Evolutionary conservation across 2,797 vertebrate genomes (phyloP).

Genomic region (Enteromius mattozi): DNA sequence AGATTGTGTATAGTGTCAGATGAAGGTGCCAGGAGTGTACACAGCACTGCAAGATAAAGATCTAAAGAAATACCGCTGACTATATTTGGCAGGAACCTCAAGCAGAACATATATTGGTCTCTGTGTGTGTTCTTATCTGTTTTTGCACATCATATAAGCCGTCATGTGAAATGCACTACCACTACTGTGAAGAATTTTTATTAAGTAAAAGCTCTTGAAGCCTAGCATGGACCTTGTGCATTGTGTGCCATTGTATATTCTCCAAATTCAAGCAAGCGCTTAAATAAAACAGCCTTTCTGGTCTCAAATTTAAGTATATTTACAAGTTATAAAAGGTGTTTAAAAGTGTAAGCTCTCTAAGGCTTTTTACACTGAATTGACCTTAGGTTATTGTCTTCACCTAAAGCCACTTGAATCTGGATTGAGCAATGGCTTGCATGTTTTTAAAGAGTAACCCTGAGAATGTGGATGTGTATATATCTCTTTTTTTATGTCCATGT

Average conservation of each 20-base stretch:
- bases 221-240: not conserved
- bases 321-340: not conserved
- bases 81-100: slow-evolving; percentile 38
- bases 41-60: slow-evolving; percentile 29
- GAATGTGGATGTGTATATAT: not conserved
- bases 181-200: not conserved
- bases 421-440: not conserved
- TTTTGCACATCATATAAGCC: slow-evolving; percentile 23
- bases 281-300: slow-evolving; percentile 2
- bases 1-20: slow-evolving; percentile 43
- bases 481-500: not conserved
- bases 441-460: not conserved
- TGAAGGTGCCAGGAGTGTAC: slow-evolving; percentile 30
- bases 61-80: slow-evolving; percentile 44
- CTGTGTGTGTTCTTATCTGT: slow-evolving; percentile 23
- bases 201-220: slow-evolving; percentile 11
- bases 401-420: not conserved
- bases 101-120: slow-evolving; percentile 31
- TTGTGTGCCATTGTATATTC: slow-evolving; percentile 2
- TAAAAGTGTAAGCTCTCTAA: not conserved
- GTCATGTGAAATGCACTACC: slow-evolving; percentile 18
- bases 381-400: not conserved
- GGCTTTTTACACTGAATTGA: not conserved
- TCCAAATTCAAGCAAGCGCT: not conserved
- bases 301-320: not conserved